A percentile compares a stretch with the other conserved stretches of the same genome.
Evolutionary conservation across 2,113 vertebrate species (phyloP).

Genomic region (Anhinga rufa): DNA sequence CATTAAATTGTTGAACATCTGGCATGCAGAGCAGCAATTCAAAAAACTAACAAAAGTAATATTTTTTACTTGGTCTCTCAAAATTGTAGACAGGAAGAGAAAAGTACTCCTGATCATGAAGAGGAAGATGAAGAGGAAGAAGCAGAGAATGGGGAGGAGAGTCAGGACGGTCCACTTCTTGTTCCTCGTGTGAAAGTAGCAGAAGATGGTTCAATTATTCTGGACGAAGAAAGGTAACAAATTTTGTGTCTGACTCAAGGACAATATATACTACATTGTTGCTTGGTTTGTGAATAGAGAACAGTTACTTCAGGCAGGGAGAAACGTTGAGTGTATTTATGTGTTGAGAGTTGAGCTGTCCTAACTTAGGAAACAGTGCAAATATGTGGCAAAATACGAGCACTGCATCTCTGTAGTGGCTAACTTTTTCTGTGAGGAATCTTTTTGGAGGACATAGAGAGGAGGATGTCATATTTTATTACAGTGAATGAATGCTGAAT

Average conservation of each 20-base stretch:
- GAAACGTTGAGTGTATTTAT: fast-evolving
- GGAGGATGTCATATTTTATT: background rate
- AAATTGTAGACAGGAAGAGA: slow-evolving; percentile 64
- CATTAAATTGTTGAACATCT: background rate
- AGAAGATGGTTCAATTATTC: slow-evolving; percentile 95
- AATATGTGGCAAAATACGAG: background rate
- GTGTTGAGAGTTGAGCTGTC: background rate
- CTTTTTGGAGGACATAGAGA: background rate
- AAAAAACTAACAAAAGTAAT: background rate
- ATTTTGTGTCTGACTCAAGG: background rate
- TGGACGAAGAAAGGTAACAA: slow-evolving; percentile 93
- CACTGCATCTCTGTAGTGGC: background rate
- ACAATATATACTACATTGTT: background rate
- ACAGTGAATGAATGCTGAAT: background rate
- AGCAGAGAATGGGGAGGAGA: slow-evolving; percentile 62
- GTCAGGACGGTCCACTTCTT: slow-evolving; percentile 75
- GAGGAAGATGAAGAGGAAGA: slow-evolving; percentile 70
- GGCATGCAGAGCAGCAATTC: background rate
- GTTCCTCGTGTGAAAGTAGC: slow-evolving; percentile 96
- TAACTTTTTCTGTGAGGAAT: background rate
- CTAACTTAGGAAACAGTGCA: background rate
- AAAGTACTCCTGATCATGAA: slow-evolving; percentile 38
- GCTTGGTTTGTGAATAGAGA: background rate
- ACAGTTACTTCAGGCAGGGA: background rate
- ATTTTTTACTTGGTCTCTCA: background rate